Evolutionary conservation across 2,113 vertebrate genomes (phyloP).

Genomic region (Kobus ellipsiprymnus): DNA sequence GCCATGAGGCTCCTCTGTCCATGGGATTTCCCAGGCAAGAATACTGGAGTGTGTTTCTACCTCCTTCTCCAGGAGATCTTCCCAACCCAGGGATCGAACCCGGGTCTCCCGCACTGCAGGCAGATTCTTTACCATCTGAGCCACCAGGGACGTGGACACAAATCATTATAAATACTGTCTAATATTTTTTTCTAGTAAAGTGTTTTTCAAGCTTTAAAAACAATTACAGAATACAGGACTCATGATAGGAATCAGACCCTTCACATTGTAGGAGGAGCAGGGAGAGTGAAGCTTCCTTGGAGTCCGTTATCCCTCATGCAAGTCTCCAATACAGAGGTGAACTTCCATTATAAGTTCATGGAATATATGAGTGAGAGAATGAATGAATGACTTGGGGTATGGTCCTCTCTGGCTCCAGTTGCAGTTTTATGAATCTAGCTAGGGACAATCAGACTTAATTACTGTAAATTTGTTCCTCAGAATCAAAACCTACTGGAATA

Average conservation of each 20-base stretch:
- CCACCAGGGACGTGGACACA: not conserved
- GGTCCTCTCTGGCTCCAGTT: not conserved
- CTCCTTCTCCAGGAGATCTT: not conserved
- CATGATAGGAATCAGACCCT: not conserved
- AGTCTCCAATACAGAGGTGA: not conserved
- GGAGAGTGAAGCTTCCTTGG: not conserved
- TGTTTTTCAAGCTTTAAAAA: not conserved
- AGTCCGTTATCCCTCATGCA: rapidly evolving
- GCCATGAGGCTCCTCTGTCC: not conserved
- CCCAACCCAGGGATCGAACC: not conserved
- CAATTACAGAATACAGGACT: not conserved
- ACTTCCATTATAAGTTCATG: not conserved
- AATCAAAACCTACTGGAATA: not conserved
- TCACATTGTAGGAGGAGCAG: rapidly evolving
- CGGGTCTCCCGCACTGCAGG: not conserved
- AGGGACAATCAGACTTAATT: not conserved
- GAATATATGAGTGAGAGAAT: not conserved
- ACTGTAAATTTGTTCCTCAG: not conserved
- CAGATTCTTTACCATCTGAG: not conserved
- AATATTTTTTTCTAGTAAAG: not conserved
- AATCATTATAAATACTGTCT: not conserved
- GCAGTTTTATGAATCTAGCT: not conserved
- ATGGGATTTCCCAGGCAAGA: not conserved
- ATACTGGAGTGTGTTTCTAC: not conserved
- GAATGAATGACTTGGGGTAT: not conserved